These are phyloP conservation scores for Andrena bucephala DNA, from an alignment of 2,888 invertebrate genomes.

Conservation along the genomic window DNA sequence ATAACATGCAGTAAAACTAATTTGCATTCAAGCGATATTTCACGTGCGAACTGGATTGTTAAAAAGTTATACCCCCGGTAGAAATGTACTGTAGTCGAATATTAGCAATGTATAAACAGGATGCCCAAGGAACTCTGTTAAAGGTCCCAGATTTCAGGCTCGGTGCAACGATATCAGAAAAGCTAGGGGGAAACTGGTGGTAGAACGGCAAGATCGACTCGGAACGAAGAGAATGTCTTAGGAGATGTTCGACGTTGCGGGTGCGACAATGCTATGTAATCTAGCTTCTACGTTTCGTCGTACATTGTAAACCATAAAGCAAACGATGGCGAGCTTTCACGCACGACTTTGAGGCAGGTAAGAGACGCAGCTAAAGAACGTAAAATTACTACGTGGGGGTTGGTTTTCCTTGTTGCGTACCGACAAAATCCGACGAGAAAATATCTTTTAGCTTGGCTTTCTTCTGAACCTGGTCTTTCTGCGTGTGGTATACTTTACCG, in stretches of 20 bases:
- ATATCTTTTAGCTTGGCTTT: slow-evolving; percentile 94
- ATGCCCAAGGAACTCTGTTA: slow-evolving; percentile 35
- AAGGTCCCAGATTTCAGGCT: background rate
- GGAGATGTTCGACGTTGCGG: slow-evolving; percentile 42
- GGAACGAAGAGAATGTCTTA: slow-evolving; percentile 42
- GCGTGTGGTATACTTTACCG: slow-evolving; percentile 91
- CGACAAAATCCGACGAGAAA: slow-evolving; percentile 94
- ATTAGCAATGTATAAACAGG: background rate
- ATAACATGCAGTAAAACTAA: slow-evolving; percentile 53
- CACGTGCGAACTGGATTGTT: slow-evolving; percentile 44
- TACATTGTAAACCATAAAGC: slow-evolving; percentile 57
- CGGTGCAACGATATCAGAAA: background rate
- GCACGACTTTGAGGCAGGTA: slow-evolving; percentile 60
- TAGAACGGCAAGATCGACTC: slow-evolving; percentile 11
- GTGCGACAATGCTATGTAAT: slow-evolving; percentile 47
- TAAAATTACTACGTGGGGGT: slow-evolving; percentile 62
- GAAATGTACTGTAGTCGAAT: slow-evolving; percentile 3
- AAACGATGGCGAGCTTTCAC: slow-evolving; percentile 58
- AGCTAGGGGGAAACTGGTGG: slow-evolving; percentile 34
- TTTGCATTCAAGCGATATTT: slow-evolving; percentile 47
- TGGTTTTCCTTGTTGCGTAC: slow-evolving; percentile 84
- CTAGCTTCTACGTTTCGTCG: slow-evolving; percentile 56
- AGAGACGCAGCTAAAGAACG: slow-evolving; percentile 61
- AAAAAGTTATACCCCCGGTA: slow-evolving; percentile 2
- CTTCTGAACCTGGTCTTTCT: slow-evolving; percentile 91